Percentiles rank a stretch among this genome's conserved stretches.
Evolutionary conservation across 1,140 invertebrate species (phyloP).

Genomic region (Melitaea cinxia): DNA sequence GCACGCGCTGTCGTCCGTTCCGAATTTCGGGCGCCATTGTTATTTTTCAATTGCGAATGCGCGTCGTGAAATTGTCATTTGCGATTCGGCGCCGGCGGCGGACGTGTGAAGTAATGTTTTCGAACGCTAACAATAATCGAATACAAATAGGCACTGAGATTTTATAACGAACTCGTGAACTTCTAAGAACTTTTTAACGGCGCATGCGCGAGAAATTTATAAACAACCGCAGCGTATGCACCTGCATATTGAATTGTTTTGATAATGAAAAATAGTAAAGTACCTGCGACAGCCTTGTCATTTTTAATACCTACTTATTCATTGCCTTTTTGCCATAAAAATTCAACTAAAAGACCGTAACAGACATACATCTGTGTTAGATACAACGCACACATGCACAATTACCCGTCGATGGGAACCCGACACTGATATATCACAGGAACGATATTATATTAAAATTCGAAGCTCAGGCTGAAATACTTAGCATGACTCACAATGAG

Average conservation of each 20-base stretch:
- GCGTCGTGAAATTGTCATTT: constrained; percentile 61
- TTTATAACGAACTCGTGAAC: constrained; percentile 41
- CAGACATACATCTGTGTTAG: too few species aligned
- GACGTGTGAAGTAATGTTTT: constrained; percentile 66
- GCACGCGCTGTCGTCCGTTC: constrained; percentile 60
- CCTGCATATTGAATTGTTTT: constrained; percentile 59
- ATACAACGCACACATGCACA: not conserved
- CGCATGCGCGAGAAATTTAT: constrained; percentile 69
- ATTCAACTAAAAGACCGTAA: too few species aligned
- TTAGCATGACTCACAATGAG: constrained; percentile 42
- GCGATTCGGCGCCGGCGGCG: constrained; percentile 58
- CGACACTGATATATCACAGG: constrained; percentile 28
- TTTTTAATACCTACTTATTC: too few species aligned
- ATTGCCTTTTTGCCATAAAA: too few species aligned
- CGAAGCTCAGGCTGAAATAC: constrained; percentile 35
- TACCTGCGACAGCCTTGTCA: too few species aligned
- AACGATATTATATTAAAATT: constrained; percentile 34
- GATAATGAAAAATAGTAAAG: not conserved
- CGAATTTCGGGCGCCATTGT: constrained; percentile 68
- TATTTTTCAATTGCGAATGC: constrained; percentile 68
- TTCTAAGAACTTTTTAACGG: constrained; percentile 69
- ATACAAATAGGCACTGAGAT: constrained; percentile 69
- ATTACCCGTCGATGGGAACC: constrained; percentile 12
- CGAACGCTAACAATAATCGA: constrained; percentile 56
- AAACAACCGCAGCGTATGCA: constrained; percentile 61